Percentiles rank a stretch among this genome's conserved stretches.
These are phyloP conservation scores for Cryptocephalus moraei DNA, from an alignment of 2,888 invertebrate species.

Conservation along the genomic window DNA sequence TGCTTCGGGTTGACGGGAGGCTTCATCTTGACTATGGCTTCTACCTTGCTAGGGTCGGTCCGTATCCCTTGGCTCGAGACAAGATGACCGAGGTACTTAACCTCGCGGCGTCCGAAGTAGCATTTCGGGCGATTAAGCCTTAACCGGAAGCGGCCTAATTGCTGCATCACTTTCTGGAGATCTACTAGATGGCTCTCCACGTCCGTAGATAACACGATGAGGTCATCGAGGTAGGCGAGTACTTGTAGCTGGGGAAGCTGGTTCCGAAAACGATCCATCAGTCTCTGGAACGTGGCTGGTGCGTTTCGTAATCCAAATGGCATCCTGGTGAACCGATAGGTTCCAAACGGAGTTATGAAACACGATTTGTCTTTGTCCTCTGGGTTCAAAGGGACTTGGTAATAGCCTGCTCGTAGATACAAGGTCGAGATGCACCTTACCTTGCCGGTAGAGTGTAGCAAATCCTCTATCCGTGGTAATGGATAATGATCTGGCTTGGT, in stretches of 20 bases:
- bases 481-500: conserved; percentile 5
- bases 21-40: conserved; percentile 10
- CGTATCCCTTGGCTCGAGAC: conserved; percentile 10
- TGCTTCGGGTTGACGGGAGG: conserved; percentile 10
- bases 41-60: conserved; percentile 14
- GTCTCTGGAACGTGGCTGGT: conserved; percentile 15
- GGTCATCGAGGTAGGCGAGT: conserved; percentile 14
- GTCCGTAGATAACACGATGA: conserved; percentile 4
- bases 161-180: no score
- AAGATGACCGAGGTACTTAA: conserved; percentile 14
- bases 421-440: conserved; percentile 8
- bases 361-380: conserved; percentile 11
- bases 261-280: conserved; percentile 13
- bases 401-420: conserved; percentile 12
- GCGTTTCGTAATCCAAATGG: conserved; percentile 15
- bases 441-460: conserved; percentile 6
- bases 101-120: conserved; percentile 7
- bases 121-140: conserved; percentile 17
- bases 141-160: no score
- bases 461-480: conserved; percentile 9
- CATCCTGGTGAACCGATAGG: conserved; percentile 12
- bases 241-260: conserved; percentile 8
- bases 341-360: conserved; percentile 8
- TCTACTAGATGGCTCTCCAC: conserved; percentile 9
- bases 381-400: conserved; percentile 6